Evolutionary conservation across 2,113 vertebrate genomes (phyloP).

Genomic region (Leptocoma aspasia): DNA sequence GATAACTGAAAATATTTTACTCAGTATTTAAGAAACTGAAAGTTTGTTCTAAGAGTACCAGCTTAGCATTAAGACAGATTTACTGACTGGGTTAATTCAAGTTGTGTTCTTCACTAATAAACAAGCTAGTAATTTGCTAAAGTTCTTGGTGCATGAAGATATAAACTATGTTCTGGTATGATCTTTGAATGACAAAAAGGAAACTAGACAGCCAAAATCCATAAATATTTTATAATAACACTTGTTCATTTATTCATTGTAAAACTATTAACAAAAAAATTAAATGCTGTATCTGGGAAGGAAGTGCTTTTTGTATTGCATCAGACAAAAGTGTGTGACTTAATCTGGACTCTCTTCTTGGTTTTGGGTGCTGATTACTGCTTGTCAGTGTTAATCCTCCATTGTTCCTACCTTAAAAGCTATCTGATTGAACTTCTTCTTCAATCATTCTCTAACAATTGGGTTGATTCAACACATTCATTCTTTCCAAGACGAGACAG

Average conservation of each 20-base stretch:
- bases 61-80: not conserved
- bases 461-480: not conserved
- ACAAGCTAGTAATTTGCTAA: not conserved
- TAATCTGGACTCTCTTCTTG: not conserved
- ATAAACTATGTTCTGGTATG: not conserved
- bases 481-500: not conserved
- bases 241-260: not conserved
- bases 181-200: not conserved
- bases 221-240: not conserved
- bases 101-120: not conserved
- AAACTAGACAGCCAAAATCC: not conserved
- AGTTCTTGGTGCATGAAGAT: not conserved
- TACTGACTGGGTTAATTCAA: not conserved
- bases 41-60: not conserved
- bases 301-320: not conserved
- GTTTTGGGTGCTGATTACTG: not conserved
- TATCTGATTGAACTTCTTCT: not conserved
- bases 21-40: not conserved
- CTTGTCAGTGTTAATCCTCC: not conserved
- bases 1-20: not conserved
- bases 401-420: conserved; percentile 20
- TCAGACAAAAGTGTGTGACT: not conserved
- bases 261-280: not conserved
- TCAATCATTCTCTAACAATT: not conserved
- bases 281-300: not conserved